A percentile compares a stretch with the other conserved stretches of the same genome.
Evolutionary conservation across 2,113 vertebrate genomes (phyloP).

Genomic region (Peromyscus polionotus): DNA sequence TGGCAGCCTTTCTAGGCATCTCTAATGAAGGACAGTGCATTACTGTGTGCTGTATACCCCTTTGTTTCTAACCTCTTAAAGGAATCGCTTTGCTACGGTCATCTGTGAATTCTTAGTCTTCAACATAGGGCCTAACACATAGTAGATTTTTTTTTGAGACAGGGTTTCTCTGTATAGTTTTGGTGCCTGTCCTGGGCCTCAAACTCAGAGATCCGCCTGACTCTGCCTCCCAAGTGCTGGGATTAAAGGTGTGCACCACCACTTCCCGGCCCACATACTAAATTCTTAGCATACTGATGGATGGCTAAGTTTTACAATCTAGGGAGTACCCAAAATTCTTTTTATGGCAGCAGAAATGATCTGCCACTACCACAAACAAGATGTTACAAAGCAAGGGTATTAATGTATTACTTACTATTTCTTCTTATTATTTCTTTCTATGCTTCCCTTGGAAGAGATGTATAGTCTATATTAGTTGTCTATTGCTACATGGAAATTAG

Average conservation of each 20-base stretch:
- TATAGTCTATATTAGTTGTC: not conserved
- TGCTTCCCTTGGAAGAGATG: not conserved
- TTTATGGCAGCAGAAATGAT: not conserved
- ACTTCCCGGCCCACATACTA: not conserved
- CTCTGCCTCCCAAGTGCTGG: too few relatives aligned
- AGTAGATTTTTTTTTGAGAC: too few relatives aligned
- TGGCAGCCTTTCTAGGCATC: not conserved
- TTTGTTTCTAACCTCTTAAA: not conserved
- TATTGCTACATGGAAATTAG: not conserved
- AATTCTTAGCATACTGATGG: not conserved
- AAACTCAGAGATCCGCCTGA: too few relatives aligned
- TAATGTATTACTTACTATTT: not conserved
- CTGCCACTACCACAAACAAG: not conserved
- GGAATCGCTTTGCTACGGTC: not conserved
- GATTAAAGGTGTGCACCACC: too few relatives aligned
- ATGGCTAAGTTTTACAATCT: not conserved
- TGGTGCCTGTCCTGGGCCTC: too few relatives aligned
- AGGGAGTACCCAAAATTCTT: slow-evolving; percentile 1
- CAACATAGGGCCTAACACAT: not conserved
- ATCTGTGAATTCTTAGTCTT: not conserved
- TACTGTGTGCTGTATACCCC: not conserved
- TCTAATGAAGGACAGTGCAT: not conserved
- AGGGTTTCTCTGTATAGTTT: too few relatives aligned
- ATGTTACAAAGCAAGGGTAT: not conserved
- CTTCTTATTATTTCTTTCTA: not conserved